Percentiles rank a stretch among this genome's conserved stretches.
phyloP scores from a whole-genome alignment of 2,888 invertebrate species.

The Eretmocerus hayati region DNA sequence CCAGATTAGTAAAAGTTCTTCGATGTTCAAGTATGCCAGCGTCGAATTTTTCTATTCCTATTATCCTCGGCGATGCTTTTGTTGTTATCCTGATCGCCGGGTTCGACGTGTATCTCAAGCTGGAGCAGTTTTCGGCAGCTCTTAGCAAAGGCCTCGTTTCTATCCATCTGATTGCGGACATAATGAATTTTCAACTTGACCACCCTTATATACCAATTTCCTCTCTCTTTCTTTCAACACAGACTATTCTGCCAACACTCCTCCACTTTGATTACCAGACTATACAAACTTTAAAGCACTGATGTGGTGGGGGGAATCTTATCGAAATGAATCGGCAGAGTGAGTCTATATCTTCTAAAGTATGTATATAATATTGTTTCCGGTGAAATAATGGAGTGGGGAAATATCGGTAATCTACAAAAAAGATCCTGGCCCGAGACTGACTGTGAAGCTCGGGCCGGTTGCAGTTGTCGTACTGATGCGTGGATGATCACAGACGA shows the following conservation, averaged over 20 bases:
- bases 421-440: too few species aligned
- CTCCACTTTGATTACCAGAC: background rate
- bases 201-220: constrained; percentile 19
- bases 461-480: background rate
- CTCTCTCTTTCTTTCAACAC: too few species aligned
- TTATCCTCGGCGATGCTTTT: constrained; percentile 17
- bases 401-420: too few species aligned
- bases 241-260: background rate
- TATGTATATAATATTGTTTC: too few species aligned
- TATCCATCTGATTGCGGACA: constrained; percentile 35
- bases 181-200: constrained; percentile 14
- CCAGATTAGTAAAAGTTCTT: constrained; percentile 19
- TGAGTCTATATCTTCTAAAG: too few species aligned
- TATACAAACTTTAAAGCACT: too few species aligned
- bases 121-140: constrained; percentile 13
- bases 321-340: too few species aligned
- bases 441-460: background rate
- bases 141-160: constrained; percentile 24
- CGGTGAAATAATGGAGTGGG: too few species aligned
- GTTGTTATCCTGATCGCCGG: constrained; percentile 5
- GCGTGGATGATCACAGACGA: too few species aligned
- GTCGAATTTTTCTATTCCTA: constrained; percentile 18
- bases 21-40: constrained; percentile 16
- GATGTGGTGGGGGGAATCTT: too few species aligned
- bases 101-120: constrained; percentile 13